A percentile compares a stretch with the other conserved stretches of the same genome.
phyloP scores from a whole-genome alignment of 2,888 invertebrate species.

The Apamea sordens region DNA sequence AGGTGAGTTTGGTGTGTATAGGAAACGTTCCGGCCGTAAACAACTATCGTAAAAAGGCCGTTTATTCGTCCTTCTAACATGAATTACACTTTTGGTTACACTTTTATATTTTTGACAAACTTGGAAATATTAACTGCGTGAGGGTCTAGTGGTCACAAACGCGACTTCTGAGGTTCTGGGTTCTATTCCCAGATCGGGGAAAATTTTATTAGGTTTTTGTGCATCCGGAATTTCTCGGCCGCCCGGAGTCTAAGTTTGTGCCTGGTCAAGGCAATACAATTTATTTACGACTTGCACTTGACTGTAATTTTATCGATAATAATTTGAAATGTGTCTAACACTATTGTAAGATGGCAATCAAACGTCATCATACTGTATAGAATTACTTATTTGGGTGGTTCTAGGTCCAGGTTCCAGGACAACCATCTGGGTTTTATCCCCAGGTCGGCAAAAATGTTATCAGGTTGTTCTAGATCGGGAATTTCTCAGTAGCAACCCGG shows the following conservation, averaged over 20 bases:
- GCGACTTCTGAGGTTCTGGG: neutral
- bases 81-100: constrained; percentile 6
- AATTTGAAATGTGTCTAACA: neutral
- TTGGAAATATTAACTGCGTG: neutral
- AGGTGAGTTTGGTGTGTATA: constrained; percentile 16
- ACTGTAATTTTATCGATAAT: neutral
- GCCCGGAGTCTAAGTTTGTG: neutral
- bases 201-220: neutral
- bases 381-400: neutral
- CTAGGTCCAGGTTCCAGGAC: no score
- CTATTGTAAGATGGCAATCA: neutral
- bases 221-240: neutral
- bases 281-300: neutral
- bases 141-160: neutral
- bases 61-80: constrained; percentile 21
- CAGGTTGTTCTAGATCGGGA: neutral
- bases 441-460: neutral
- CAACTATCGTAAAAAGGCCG: constrained; percentile 29
- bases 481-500: neutral
- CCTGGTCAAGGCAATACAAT: neutral
- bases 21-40: constrained; percentile 16
- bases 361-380: neutral
- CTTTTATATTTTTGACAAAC: no score
- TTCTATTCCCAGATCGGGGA: no score
- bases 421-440: no score